Base-by-base conservation (phyloP, 92 coral and sea anemone species). In the Virgularia gustaviana region DNA sequence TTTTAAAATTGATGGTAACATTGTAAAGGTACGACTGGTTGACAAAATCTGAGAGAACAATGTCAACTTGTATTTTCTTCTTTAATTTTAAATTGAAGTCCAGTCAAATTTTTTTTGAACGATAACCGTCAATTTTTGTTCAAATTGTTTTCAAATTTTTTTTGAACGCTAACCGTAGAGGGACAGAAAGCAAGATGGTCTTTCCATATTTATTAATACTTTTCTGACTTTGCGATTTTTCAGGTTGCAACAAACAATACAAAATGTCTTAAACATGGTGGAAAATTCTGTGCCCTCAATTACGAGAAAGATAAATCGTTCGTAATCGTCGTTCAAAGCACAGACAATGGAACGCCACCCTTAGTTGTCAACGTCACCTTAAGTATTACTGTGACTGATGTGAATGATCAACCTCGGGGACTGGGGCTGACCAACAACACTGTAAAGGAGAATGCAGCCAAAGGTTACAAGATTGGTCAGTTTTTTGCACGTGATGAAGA, bases 331-430 rank as follows among this genome's bases (percentile, higher is more conserved):
- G 81, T 85, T 31, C 88, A 76, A 59, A 83, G 82, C 7, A 83
- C 91, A 38, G 98, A 92, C 57, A 79, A 82, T 30, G 98, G 98
- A 13, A 77, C 56, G 7, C 96, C 92, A 2, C 82, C 86, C 25
- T 57, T 81, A 59, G 61, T 76, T 16, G 70, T 80, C 42, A 78
- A 79, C 49, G 73, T 60, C n/a, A 65, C 86, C 60, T 44, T 92
- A 44, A 73, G 57, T 19, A 82, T 92, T 70, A 41, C 35, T 63
- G 65, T 92, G 19, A 79, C 87, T 41, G 88, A 92, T 74, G 72
- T 84, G 33, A 92, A 92, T 47, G 98, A 92, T 74, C 77, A 78
- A 57, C 98, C 98, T 39, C 96, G 98, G 58, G 82, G 79, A 31
- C 81, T 92, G 27, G 76, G 77, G 64, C 58, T 92, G 23, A 76